These are phyloP conservation scores for Cyphomyrus plagiostoma DNA, from an alignment of 2,113 vertebrate species.

Conservation along the genomic window DNA sequence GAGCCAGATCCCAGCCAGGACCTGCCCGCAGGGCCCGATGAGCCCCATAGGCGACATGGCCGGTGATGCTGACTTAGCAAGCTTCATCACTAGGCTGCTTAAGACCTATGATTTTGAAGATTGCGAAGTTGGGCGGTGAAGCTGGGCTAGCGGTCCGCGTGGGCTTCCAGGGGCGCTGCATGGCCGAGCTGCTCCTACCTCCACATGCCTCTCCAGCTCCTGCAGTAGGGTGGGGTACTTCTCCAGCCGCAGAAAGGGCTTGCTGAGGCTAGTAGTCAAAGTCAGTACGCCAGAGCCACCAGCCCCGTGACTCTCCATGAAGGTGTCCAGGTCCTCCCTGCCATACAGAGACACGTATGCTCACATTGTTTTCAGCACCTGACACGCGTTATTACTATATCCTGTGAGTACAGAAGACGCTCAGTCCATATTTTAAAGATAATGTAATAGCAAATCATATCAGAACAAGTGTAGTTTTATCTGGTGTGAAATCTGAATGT, in stretches of 20 bases:
- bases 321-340: constrained; percentile 88
- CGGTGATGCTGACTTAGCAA: background rate
- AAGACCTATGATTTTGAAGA: background rate
- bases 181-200: constrained; percentile 62
- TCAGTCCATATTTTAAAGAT: background rate
- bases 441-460: background rate
- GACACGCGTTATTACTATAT: background rate
- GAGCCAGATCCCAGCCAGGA: background rate
- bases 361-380: background rate
- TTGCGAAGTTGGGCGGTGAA: background rate
- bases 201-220: constrained; percentile 91
- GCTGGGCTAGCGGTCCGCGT: background rate
- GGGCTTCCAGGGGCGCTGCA: background rate
- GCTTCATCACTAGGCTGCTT: background rate
- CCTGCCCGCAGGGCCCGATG: background rate
- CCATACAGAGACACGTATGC: constrained; percentile 10
- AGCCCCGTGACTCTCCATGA: constrained; percentile 92
- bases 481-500: background rate
- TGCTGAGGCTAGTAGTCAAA: constrained; percentile 91
- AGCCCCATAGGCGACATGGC: background rate
- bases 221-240: constrained; percentile 88
- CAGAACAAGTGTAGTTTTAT: background rate
- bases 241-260: constrained; percentile 91
- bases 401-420: background rate
- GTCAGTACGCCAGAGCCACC: constrained; percentile 78